Evolutionary conservation across 92 coral and sea anemone genomes (phyloP), one percentile per base, ranked within the genome.

Genomic region (Parazoanthus darwini): DNA sequence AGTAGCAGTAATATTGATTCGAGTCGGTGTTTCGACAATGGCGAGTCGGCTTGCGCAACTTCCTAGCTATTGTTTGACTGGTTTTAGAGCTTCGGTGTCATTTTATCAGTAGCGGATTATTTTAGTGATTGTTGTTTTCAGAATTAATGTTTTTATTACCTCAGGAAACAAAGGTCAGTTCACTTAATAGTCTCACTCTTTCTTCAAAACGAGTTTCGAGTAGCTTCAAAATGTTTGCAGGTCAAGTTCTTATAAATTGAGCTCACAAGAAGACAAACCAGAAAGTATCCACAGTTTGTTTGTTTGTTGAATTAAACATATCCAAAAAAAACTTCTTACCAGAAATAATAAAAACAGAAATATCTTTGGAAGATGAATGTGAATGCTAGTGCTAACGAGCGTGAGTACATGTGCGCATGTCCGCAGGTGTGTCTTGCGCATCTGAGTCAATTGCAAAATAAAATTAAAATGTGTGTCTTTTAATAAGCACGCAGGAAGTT

Each of bases 131-230:
- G 85, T 80, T 58, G 5, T 56, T 80, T 56, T 80, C 36, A 37
- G 43, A 56, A 16, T 35, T 56, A 80, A 80, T 80, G 58, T 23
- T 80, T 80, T 80, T 18, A 54, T 80, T 80, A 80, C 33, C 20
- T 5, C 43, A 8, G 16, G 65, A 36, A 58, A n/a, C 85, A 58
- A 56, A 80, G 46, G 68, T 18, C 33, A 29, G 33, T 46, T 78
- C 22, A 14, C n/a, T 25, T 46, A 8, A 1, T n/a, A 58, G 4
- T 29, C 29, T 6, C 44, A 33, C 72, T 15, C 71, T 20, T 80
- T 67, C 50, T 56, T 80, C 51, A 58, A 80, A 3, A 14, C 2
- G 46, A 35, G 82, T 54, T 14, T 11, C 44, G 10, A 58, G 44
- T 15, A 5, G 29, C 20, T 58, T 54, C 14, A 38, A 50, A 35